Conservation (phyloP, 2,113 vertebrate species). For the Furnarius figulus region DNA sequence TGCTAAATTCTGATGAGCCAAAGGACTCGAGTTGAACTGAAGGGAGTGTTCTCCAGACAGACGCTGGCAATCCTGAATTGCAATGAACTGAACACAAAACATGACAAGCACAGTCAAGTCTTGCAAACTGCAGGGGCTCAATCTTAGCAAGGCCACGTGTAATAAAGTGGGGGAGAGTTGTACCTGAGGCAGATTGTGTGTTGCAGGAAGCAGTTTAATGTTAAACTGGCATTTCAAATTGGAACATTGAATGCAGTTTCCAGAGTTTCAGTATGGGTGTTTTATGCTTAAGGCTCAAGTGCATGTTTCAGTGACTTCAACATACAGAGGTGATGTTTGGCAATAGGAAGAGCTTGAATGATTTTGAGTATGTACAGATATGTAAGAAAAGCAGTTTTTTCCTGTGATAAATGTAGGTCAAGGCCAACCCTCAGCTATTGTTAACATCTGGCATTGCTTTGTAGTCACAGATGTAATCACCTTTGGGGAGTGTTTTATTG, state of each 20-base stretch:
- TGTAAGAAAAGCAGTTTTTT: neutral
- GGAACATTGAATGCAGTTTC: neutral
- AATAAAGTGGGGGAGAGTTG: neutral
- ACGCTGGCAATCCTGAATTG: rapidly evolving
- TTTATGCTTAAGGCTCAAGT: neutral
- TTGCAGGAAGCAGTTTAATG: neutral
- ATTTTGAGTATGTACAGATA: neutral
- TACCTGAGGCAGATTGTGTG: neutral
- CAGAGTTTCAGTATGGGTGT: neutral
- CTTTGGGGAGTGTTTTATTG: neutral
- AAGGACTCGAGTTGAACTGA: neutral
- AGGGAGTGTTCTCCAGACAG: neutral
- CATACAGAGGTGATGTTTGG: neutral
- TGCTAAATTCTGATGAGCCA: neutral
- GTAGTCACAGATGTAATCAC: neutral
- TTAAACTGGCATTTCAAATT: neutral
- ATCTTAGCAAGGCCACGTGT: neutral
- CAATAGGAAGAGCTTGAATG: neutral
- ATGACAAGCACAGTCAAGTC: neutral
- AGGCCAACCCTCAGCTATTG: neutral
- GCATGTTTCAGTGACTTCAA: neutral
- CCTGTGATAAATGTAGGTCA: neutral
- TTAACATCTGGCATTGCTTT: neutral
- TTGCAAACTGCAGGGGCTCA: neutral
- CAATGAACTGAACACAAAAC: neutral